Conservation (phyloP, 1,140 invertebrate species). For the Drosophila nikananu region DNA sequence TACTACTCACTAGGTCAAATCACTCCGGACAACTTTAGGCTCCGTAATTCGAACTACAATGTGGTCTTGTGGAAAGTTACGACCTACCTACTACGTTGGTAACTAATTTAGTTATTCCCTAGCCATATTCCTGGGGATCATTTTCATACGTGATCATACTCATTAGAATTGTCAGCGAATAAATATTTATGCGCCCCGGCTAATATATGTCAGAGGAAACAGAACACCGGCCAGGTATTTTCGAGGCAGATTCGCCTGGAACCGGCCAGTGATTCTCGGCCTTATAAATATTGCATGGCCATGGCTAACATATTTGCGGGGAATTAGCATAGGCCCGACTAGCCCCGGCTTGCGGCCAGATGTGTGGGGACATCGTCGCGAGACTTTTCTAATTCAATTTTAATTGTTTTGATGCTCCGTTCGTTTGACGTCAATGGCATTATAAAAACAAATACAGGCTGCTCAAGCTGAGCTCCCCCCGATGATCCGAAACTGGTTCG, state of each 20-base stretch:
- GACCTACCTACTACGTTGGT: neutral
- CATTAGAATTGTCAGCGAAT: neutral
- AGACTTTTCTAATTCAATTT: constrained; percentile 72
- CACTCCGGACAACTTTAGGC: neutral
- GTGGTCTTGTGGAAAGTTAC: neutral
- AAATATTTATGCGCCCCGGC: constrained; percentile 34
- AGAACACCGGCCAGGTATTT: constrained; percentile 32
- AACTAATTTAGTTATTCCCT: too few species aligned
- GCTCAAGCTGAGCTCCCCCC: constrained; percentile 6
- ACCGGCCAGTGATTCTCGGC: constrained; percentile 33
- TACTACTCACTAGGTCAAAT: neutral
- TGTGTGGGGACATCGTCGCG: constrained; percentile 52
- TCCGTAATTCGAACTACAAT: neutral
- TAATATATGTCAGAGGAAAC: constrained; percentile 32
- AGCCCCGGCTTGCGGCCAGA: constrained; percentile 25
- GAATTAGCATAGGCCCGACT: constrained; percentile 55
- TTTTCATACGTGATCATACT: neutral
- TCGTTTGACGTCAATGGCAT: constrained; percentile 75
- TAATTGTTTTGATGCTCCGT: constrained; percentile 75
- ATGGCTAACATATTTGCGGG: constrained; percentile 42
- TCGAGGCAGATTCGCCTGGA: constrained; percentile 8
- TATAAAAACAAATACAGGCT: constrained; percentile 76
- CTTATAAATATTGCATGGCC: constrained; percentile 40
- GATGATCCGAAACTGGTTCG: constrained; percentile 65
- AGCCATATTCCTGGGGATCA: neutral